Conservation (phyloP, 2,797 vertebrate genomes). For the Tauraco hartlaubi region DNA sequence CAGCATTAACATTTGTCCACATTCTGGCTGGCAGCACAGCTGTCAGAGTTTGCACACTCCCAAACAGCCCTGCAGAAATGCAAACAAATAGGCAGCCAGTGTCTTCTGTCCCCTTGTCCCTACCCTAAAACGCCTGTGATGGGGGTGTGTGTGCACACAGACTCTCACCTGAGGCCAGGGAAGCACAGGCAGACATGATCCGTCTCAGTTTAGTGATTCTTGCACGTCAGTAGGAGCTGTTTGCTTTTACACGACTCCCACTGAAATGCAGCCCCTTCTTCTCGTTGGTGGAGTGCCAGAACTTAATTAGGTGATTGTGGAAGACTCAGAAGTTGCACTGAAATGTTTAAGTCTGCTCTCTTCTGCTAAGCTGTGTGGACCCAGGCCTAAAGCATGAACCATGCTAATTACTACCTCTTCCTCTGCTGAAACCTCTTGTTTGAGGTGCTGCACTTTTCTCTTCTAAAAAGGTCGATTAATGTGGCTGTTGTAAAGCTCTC, state of each 20-base stretch:
- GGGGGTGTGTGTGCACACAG: neutral
- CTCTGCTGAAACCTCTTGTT: neutral
- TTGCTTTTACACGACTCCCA: neutral
- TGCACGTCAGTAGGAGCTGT: neutral
- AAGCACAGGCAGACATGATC: accelerated
- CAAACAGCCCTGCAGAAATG: neutral
- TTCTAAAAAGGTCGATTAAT: neutral
- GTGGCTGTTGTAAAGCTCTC: neutral
- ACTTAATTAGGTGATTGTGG: neutral
- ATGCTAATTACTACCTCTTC: neutral
- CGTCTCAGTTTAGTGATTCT: neutral
- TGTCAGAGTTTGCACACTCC: neutral
- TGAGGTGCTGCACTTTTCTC: neutral
- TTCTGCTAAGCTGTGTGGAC: neutral
- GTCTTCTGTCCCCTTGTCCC: neutral
- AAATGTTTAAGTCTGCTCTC: neutral
- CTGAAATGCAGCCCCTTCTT: neutral
- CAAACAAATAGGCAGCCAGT: neutral
- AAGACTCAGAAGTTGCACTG: neutral
- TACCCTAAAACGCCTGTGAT: accelerated
- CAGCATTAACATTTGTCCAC: neutral
- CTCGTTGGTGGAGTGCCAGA: accelerated
- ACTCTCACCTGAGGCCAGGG: neutral
- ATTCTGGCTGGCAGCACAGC: neutral
- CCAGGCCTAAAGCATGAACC: neutral